Percentiles rank a stretch among this genome's conserved stretches.
Conservation (phyloP, 2,797 vertebrate species). For the Artibeus lituratus region DNA sequence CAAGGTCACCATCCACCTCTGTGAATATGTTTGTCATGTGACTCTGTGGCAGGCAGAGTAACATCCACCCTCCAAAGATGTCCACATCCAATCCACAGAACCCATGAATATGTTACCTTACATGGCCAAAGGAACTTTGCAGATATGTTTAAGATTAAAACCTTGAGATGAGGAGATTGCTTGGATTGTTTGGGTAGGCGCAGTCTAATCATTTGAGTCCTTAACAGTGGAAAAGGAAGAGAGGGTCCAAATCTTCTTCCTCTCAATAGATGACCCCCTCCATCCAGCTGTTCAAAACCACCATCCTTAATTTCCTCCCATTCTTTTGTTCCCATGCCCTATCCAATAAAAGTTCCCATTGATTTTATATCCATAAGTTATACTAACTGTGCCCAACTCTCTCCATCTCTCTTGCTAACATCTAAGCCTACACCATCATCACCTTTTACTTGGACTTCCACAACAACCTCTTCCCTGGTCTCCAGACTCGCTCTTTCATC, state of each 20-base stretch:
- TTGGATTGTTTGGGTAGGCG: background rate
- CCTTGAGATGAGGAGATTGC: background rate
- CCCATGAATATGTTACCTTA: background rate
- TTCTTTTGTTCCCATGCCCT: background rate
- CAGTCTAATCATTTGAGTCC: background rate
- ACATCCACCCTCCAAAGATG: background rate
- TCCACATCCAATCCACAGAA: background rate
- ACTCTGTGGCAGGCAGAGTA: background rate
- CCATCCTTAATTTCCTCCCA: background rate
- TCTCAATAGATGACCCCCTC: background rate
- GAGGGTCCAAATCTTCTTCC: background rate
- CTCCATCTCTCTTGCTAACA: background rate
- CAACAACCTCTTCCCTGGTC: background rate
- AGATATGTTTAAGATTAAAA: background rate
- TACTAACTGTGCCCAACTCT: background rate
- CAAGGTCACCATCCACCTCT: background rate
- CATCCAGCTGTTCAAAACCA: background rate
- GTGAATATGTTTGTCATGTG: background rate
- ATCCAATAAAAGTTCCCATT: background rate
- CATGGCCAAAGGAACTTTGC: background rate
- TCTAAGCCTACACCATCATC: background rate
- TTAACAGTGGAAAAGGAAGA: background rate
- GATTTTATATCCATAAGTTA: background rate
- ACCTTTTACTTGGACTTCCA: background rate
- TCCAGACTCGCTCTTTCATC: background rate